A percentile compares a stretch with the other conserved stretches of the same genome.
phyloP scores from a whole-genome alignment of 2,113 vertebrate species.

The Pseudopipra pipra region DNA sequence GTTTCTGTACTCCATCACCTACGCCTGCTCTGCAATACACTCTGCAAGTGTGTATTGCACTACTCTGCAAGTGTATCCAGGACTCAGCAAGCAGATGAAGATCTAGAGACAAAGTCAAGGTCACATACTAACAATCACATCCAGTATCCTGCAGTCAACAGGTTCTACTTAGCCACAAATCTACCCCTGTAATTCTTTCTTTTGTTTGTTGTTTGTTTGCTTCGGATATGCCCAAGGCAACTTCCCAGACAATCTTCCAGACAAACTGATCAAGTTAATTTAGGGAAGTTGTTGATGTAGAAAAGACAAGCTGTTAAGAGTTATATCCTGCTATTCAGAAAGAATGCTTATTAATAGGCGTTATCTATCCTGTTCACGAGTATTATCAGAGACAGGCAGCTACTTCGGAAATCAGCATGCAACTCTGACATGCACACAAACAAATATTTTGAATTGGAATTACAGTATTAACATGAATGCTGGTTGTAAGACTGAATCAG shows the following conservation, averaged over 20 bases:
- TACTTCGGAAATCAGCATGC: not conserved
- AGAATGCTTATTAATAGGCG: not conserved
- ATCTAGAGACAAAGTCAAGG: not conserved
- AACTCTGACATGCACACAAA: not conserved
- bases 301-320: not conserved
- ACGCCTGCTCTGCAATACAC: not conserved
- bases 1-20: not conserved
- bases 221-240: not conserved
- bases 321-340: not conserved
- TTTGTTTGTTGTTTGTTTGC: not conserved
- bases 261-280: not conserved
- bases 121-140: not conserved
- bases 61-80: not conserved
- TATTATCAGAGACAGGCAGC: not conserved
- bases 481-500: not conserved
- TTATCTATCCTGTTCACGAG: not conserved
- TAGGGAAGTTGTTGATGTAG: not conserved
- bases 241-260: not conserved
- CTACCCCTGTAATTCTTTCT: not conserved
- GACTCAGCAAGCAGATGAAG: not conserved
- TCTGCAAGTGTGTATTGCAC: too few species aligned
- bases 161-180: not conserved
- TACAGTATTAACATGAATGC: not conserved
- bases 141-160: not conserved
- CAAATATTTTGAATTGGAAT: not conserved